Conservation (phyloP, 2,888 invertebrate genomes). For the Lymantria monacha region DNA sequence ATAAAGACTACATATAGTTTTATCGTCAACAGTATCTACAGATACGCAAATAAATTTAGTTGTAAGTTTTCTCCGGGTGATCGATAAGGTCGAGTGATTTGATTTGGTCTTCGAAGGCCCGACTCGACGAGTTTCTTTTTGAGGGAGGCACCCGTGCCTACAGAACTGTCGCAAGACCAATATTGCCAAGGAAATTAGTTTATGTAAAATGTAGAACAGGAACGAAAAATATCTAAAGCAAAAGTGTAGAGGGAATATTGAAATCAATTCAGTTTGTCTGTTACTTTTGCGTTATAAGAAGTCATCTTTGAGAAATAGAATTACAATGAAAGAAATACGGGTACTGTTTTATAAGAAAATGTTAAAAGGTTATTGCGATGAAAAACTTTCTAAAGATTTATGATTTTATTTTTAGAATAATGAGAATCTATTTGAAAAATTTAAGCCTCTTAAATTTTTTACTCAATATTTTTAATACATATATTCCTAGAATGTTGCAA, state of each 20-base stretch:
- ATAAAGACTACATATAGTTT: slow-evolving; percentile 21
- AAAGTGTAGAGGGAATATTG: slow-evolving; percentile 72
- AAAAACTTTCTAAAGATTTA: slow-evolving; percentile 8
- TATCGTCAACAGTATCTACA: slow-evolving; percentile 29
- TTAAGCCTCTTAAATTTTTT: too few relatives aligned
- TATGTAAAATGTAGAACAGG: slow-evolving; percentile 81
- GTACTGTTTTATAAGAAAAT: slow-evolving; percentile 22
- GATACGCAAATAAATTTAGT: slow-evolving; percentile 67
- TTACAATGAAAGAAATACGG: slow-evolving; percentile 41
- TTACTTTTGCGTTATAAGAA: slow-evolving; percentile 54
- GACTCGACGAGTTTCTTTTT: slow-evolving; percentile 70
- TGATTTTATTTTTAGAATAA: too few relatives aligned
- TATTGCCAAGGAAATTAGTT: slow-evolving; percentile 82
- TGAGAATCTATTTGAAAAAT: too few relatives aligned
- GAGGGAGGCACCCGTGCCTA: slow-evolving; percentile 71
- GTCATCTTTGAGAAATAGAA: slow-evolving; percentile 55
- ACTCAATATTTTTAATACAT: too few relatives aligned
- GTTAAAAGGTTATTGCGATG: slow-evolving; percentile 17
- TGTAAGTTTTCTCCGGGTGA: slow-evolving; percentile 70
- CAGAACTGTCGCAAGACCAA: slow-evolving; percentile 79
- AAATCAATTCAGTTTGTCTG: slow-evolving; percentile 68
- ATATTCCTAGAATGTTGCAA: too few relatives aligned
- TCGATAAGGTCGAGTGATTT: slow-evolving; percentile 79
- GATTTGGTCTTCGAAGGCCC: slow-evolving; percentile 74
- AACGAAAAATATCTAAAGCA: slow-evolving; percentile 73